phyloP scores from a whole-genome alignment of 1,140 invertebrate species.

The Pseudobourletiella spinata region DNA sequence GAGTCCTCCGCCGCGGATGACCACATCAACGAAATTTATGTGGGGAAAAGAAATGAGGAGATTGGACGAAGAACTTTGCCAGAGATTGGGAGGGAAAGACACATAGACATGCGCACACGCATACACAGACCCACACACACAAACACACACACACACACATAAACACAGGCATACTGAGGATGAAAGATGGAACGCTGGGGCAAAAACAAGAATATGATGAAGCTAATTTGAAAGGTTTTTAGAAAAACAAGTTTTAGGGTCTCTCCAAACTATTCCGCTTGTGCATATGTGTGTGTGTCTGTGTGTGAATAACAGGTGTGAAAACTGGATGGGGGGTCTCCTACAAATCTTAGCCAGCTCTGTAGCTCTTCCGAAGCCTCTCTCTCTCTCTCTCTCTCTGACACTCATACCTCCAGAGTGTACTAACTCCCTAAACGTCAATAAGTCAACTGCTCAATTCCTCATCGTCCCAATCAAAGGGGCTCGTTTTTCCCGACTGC shows the following conservation, averaged over 20 bases:
- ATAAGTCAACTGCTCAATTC: slow-evolving; percentile 25
- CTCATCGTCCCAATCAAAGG: slow-evolving; percentile 8
- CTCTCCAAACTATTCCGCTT: not conserved
- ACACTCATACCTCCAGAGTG: slow-evolving; percentile 9
- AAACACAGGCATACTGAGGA: no score
- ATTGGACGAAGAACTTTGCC: no score
- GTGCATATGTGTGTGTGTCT: no score
- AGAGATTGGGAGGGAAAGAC: no score
- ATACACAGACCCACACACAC: not conserved
- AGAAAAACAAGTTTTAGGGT: slow-evolving; percentile 18
- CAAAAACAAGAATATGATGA: slow-evolving; percentile 12
- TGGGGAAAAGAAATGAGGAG: no score
- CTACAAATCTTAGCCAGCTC: slow-evolving; percentile 18
- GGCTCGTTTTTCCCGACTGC: not conserved
- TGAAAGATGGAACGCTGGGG: no score
- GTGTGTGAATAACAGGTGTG: slow-evolving; percentile 32
- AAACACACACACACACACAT: no score
- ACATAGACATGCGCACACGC: not conserved
- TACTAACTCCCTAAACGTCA: slow-evolving; percentile 19
- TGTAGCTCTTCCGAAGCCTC: no score
- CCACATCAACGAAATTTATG: no score
- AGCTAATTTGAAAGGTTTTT: slow-evolving; percentile 25
- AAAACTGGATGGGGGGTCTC: slow-evolving; percentile 27
- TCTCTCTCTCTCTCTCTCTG: slow-evolving; percentile 11
- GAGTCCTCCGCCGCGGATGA: no score